Base-by-base conservation (phyloP, 2,797 vertebrate species). In the Monodelphis domestica region DNA sequence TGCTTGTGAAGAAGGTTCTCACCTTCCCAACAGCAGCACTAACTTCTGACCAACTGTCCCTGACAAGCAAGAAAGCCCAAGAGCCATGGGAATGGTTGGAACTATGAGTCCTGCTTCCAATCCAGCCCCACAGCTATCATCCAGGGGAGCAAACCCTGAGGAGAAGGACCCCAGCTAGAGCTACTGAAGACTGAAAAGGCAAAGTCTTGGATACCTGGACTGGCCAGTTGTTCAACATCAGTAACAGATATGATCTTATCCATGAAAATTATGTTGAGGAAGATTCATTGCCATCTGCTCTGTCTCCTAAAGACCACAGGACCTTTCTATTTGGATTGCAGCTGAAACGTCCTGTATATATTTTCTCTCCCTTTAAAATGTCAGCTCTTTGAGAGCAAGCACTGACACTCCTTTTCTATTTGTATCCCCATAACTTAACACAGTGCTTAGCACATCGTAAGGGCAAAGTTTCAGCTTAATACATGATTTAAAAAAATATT, bases 351-450 rank as follows among this genome's bases (percentile, higher is more conserved):
- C 10, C 70, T 26, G 29, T 78, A 84, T 2, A 50, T 50, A 26
- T 11, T 78, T 45, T 78, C 17, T 45, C 21, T 84, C 70, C 70
- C 6, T 84, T 84, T 84, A 45, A 38, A 50, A 50, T 50, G 9
- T 26, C 26, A 84, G 7, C 38, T 30, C 70, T 1, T 21, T 84
- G 38, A 84, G 38, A 84, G 15, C 21, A 78, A 45, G 38, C 21
- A 84, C 38, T 84, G 59, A 38, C 33, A 26, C 59, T 70, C 24
- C 70, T 50, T 45, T 78, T 84, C 38, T 84, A 4, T 50, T 45
- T 50, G 10, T 84, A 84, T 45, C 33, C 21, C 50, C 91, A 92
- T 38, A 87, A 4, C 93, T 94, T 90, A 87, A 94, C 53, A 51
- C 17, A 93, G 28, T 88, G 29, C 54, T 51, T 88, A 54, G n/a